Conservation (phyloP, 2,888 invertebrate species). For the Apeira syringaria region DNA sequence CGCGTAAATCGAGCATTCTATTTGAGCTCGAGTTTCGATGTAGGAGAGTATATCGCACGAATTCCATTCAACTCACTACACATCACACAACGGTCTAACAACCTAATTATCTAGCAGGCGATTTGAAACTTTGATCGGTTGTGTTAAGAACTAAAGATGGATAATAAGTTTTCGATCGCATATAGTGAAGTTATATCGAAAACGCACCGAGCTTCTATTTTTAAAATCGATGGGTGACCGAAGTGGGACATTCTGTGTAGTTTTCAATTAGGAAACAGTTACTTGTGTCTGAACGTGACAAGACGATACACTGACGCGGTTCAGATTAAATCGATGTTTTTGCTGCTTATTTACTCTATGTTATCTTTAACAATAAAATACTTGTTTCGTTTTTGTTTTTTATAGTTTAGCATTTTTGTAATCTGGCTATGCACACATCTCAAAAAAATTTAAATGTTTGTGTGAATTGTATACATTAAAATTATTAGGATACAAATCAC, state of each 20-base stretch:
- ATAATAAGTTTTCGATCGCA: slow-evolving; percentile 52
- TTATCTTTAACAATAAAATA: no score
- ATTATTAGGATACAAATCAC: no score
- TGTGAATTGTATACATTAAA: no score
- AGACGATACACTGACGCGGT: background rate
- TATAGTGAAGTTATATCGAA: slow-evolving; percentile 59
- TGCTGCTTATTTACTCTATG: background rate
- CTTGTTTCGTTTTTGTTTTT: no score
- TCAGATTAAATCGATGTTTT: background rate
- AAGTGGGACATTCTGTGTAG: slow-evolving; percentile 74
- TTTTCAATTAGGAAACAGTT: slow-evolving; percentile 68
- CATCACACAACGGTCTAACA: slow-evolving; percentile 44
- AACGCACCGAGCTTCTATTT: slow-evolving; percentile 79
- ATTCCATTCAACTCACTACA: slow-evolving; percentile 61
- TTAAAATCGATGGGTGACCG: slow-evolving; percentile 80
- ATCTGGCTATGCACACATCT: no score
- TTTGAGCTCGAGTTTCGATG: slow-evolving; percentile 69
- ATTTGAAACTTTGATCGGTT: slow-evolving; percentile 47
- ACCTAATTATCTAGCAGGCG: slow-evolving; percentile 29
- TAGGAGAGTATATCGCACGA: slow-evolving; percentile 69
- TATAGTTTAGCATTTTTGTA: no score
- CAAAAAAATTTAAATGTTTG: no score
- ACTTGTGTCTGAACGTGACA: slow-evolving; percentile 21
- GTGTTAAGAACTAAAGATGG: slow-evolving; percentile 36
- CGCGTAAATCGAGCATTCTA: slow-evolving; percentile 66